A percentile compares a stretch with the other conserved stretches of the same genome.
Evolutionary conservation across 2,888 invertebrate genomes (phyloP).

Genomic region (Nysson spinosus): DNA sequence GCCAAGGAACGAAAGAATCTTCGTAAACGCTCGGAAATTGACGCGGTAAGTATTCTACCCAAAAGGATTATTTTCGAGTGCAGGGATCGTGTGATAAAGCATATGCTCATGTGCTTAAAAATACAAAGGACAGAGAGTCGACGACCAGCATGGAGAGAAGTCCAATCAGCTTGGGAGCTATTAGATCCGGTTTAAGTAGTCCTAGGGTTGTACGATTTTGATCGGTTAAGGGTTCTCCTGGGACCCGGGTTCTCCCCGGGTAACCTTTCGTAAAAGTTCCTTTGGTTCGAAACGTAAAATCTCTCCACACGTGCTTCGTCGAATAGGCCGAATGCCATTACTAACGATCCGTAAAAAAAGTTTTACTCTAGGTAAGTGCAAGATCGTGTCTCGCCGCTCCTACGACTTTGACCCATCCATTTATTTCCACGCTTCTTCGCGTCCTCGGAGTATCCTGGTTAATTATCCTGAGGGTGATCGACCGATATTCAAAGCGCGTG

Average conservation of each 20-base stretch:
- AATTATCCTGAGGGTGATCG: constrained; percentile 30
- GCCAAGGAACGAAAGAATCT: too few relatives aligned
- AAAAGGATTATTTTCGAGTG: too few relatives aligned
- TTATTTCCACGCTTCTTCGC: constrained; percentile 9
- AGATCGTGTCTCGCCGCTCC: constrained; percentile 41
- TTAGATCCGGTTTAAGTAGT: constrained; percentile 35
- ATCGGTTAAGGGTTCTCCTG: constrained; percentile 37
- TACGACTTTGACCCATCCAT: constrained; percentile 21
- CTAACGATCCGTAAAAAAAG: constrained; percentile 22
- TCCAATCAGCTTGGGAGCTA: constrained; percentile 20
- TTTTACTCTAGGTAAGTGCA: constrained; percentile 37
- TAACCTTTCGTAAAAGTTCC: constrained; percentile 23
- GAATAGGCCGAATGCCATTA: constrained; percentile 9
- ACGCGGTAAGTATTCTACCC: too few relatives aligned
- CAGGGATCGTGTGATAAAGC: too few relatives aligned
- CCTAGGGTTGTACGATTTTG: constrained; percentile 14
- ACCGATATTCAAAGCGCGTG: constrained; percentile 4
- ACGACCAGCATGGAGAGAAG: constrained; percentile 25
- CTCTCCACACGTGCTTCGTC: neutral
- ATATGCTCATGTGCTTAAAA: too few relatives aligned
- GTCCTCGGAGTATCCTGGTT: constrained; percentile 7
- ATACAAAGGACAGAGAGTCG: too few relatives aligned
- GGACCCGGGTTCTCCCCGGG: too few relatives aligned
- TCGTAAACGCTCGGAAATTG: too few relatives aligned
- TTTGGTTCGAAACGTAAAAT: constrained; percentile 22